Evolutionary conservation across 2,888 invertebrate genomes (phyloP).

Genomic region (Phasia obesa): DNA sequence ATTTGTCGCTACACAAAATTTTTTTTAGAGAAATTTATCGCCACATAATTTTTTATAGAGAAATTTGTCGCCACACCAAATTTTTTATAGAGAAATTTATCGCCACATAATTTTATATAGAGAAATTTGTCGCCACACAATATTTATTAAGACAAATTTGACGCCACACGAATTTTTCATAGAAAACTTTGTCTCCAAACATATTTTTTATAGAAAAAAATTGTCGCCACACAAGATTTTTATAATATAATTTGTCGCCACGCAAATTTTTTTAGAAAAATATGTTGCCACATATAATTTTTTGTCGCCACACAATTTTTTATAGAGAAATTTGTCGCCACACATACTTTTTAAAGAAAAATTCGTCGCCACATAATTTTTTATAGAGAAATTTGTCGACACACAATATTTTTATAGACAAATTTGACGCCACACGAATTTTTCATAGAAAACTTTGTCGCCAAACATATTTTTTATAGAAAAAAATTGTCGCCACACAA

Average conservation of each 20-base stretch:
- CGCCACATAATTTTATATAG: neutral
- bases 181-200: neutral
- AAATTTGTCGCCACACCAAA: too few species aligned
- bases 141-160: too few species aligned
- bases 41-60: too few species aligned
- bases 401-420: too few species aligned
- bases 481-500: neutral
- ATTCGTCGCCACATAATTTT: too few species aligned
- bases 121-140: too few species aligned
- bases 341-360: neutral
- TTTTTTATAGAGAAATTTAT: neutral
- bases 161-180: neutral
- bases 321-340: neutral
- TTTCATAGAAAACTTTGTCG: neutral
- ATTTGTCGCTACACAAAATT: too few species aligned
- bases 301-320: neutral
- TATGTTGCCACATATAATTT: neutral
- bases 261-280: neutral
- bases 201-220: neutral
- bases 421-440: neutral
- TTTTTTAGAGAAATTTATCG: too few species aligned
- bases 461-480: neutral
- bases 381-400: too few species aligned
- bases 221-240: neutral
- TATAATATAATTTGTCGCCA: neutral